These are phyloP conservation scores for Dendrocincla tyrannina DNA, from an alignment of 2,797 vertebrate species.

Conservation along the genomic window DNA sequence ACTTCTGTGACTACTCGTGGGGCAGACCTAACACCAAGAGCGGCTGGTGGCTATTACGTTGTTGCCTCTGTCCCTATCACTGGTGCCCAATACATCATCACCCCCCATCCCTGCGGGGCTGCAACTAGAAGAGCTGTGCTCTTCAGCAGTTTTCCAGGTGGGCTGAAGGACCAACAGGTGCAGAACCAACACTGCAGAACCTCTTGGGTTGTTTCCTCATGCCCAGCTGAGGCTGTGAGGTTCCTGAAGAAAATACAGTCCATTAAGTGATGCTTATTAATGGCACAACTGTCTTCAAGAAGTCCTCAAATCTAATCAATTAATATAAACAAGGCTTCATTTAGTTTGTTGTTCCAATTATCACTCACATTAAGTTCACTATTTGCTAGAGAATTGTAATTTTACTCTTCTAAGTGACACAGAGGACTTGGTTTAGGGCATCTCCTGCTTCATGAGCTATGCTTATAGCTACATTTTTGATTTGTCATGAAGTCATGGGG, in stretches of 20 bases:
- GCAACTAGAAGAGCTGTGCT: neutral
- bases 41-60: neutral
- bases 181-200: neutral
- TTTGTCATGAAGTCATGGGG: neutral
- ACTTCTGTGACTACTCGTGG: fast-evolving
- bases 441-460: neutral
- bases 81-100: neutral
- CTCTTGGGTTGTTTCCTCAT: neutral
- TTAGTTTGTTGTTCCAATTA: neutral
- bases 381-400: neutral
- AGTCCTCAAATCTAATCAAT: neutral
- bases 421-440: neutral
- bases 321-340: neutral
- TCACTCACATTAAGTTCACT: neutral
- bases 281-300: neutral
- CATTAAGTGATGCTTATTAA: neutral
- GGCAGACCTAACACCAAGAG: neutral
- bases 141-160: neutral
- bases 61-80: neutral
- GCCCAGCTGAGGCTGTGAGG: fast-evolving
- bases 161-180: neutral
- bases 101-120: neutral
- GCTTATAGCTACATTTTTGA: neutral
- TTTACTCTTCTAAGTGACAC: neutral
- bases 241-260: neutral